Base-by-base conservation (phyloP, 2,113 vertebrate species). In the Corythornis cristatus region DNA sequence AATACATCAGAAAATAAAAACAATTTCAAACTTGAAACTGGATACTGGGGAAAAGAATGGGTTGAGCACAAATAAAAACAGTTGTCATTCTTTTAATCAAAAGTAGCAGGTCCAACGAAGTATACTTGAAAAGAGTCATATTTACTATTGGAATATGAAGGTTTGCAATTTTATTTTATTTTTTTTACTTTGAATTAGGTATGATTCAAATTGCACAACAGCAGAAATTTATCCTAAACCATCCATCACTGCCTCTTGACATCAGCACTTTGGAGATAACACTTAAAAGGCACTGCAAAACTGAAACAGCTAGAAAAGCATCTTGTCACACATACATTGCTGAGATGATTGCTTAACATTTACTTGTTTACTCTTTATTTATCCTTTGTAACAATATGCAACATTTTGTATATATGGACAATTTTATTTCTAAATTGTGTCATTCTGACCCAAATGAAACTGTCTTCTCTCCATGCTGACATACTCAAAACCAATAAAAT, bases 351-450 rank as follows among this genome's bases (percentile, higher is more conserved):
- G 61, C 48, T 87, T 92, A 93, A 28, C 50, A 74, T 90, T 93
- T 86, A 54, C 21, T 26, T 57, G 60, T 50, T 77, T 89, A 74
- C 62, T 96, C 4, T 50, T 50, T 46, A 46, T 91, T 90, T 93
- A 84, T 22, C 61, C 35, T 93, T 86, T 88, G 56, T 89, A 33
- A 33, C 58, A 79, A 71, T 35, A 77, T 15, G 19, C 31, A 87
- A 14, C 19, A 80, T 88, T 95, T 94, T 87, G 26, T 37, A 83
- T 3, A 45, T 82, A 73, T 82, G 31, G 25, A 23, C 37, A 89
- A 82, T 58, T 96, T 94, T 93, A 91, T 90, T 95, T 96, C 96
- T 92, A 93, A 95, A 60, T 62, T 21, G 2, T 93, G 53, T 22
- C 65, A 42, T 19, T 73, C 42, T 73, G 35, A 83, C 64, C 8